Base-by-base conservation (phyloP, 2,797 vertebrate genomes). In the Knipowitschia caucasica region DNA sequence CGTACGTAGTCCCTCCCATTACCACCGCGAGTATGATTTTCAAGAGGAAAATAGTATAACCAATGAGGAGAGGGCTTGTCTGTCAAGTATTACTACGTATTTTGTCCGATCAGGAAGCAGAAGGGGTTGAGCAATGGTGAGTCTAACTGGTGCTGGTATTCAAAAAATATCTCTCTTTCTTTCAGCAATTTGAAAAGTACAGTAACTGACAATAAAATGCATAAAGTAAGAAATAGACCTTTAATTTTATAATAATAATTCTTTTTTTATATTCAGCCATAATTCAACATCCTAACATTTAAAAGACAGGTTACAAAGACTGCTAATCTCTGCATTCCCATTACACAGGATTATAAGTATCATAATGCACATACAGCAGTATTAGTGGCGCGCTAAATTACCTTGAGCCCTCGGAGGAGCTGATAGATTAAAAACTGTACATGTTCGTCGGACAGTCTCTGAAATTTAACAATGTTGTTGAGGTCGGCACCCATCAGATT, bases 401-500 rank as follows among this genome's bases (percentile, higher is more conserved):
- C 87, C 94, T 99, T 98, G 65, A 99, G 93, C 71, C 96, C 96
- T 0, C 95, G 90, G 50, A 99, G 93, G 63, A 99, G 90, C 85
- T 99, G 96, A 80, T 99, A 98, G 62, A 97, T 93, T 15, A 99
- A 91, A 81, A 98, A 99, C 78, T 98, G 96, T 66, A 98, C 94
- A 0, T 98, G 96, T 60, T 98, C 95, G 50, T 99, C 96, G 0
- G 95, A 98, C 81, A 98, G 80, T 66, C 92, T 91, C 85, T 99
- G 96, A 81, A 96, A 99, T 75, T 98, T 98, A 31, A 99, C 96
- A 6, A 98, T 98, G 80, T 98, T 98, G 80, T 95, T 98, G 64
- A 99, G 91, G 82, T 98, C 96, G 6, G 96, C 96, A 1, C 96
- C 96, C 96, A 98, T 99, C 81, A 99, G 90, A 78, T 97, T 96